Percentiles rank a stretch among this genome's conserved stretches.
These are phyloP conservation scores for Trachelus tabidus DNA, from an alignment of 2,888 invertebrate species.

Conservation along the genomic window DNA sequence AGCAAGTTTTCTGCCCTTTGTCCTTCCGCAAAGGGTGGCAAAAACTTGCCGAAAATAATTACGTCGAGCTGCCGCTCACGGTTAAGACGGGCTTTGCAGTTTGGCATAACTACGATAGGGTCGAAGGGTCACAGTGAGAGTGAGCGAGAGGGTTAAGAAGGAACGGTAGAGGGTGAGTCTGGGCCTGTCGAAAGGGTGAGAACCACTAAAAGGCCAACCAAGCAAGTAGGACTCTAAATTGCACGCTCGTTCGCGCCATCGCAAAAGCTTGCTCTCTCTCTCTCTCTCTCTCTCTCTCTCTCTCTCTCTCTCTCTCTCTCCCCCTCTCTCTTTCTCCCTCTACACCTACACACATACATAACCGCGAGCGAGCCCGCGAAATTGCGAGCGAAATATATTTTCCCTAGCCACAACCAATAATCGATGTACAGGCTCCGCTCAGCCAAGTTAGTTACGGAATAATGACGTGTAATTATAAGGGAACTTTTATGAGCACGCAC, in stretches of 20 bases:
- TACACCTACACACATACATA: not conserved
- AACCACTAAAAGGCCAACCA: not conserved
- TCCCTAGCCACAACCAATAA: not conserved
- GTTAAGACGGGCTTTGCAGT: not conserved
- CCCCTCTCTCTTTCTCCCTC: not conserved
- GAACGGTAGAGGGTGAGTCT: not conserved
- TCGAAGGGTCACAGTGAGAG: not conserved
- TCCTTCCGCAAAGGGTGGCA: not conserved
- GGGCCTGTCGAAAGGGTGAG: not conserved
- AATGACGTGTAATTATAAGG: constrained; percentile 8
- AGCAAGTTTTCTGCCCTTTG: constrained; percentile 7
- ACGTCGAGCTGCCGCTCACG: not conserved
- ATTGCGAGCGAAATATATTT: constrained; percentile 1
- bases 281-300: not conserved
- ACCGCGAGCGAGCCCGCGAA: not conserved
- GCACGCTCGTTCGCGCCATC: not conserved
- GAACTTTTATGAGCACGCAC: not conserved
- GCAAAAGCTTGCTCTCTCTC: not conserved
- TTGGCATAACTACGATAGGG: not conserved
- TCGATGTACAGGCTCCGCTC: constrained; percentile 2
- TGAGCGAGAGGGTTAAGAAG: not conserved
- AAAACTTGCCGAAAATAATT: not conserved
- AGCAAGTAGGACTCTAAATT: not conserved
- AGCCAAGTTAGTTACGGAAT: constrained; percentile 5
- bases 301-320: not conserved